Percentiles rank a stretch among this genome's conserved stretches.
phyloP scores from a whole-genome alignment of 2,888 invertebrate genomes.

The Rhynchonema sp. region DNA sequence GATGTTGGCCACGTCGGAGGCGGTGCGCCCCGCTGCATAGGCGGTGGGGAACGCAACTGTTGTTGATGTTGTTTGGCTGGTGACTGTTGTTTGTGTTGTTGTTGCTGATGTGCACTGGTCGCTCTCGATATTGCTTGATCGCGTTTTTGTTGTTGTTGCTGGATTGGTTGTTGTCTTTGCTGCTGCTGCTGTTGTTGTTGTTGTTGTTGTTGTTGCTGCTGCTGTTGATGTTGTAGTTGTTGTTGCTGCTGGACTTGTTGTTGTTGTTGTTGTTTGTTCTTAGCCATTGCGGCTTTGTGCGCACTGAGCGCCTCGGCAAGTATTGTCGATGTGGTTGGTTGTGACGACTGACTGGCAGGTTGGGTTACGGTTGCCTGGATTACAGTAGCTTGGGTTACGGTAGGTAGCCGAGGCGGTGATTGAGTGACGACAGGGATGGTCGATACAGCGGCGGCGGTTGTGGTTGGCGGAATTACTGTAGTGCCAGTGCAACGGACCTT shows the following conservation, averaged over 20 bases:
- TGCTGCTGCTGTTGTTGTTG: neutral
- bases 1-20: too few species aligned
- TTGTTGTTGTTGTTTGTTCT: neutral
- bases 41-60: too few species aligned
- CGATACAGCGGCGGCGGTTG: too few species aligned
- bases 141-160: neutral
- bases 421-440: too few species aligned
- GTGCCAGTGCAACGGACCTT: too few species aligned
- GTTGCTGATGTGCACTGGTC: neutral
- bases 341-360: neutral
- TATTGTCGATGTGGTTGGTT: neutral
- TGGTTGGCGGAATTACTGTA: too few species aligned
- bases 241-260: neutral
- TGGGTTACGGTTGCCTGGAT: too few species aligned
- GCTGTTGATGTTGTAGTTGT: neutral
- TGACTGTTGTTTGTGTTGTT: neutral
- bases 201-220: neutral
- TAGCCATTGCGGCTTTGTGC: neutral
- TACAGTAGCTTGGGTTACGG: too few species aligned
- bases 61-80: neutral
- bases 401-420: too few species aligned
- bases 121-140: neutral
- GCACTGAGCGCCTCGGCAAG: neutral
- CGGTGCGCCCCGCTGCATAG: too few species aligned
- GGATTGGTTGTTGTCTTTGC: neutral